phyloP scores from a whole-genome alignment of 1,140 invertebrate species.

The Coenobita brevimanus region DNA sequence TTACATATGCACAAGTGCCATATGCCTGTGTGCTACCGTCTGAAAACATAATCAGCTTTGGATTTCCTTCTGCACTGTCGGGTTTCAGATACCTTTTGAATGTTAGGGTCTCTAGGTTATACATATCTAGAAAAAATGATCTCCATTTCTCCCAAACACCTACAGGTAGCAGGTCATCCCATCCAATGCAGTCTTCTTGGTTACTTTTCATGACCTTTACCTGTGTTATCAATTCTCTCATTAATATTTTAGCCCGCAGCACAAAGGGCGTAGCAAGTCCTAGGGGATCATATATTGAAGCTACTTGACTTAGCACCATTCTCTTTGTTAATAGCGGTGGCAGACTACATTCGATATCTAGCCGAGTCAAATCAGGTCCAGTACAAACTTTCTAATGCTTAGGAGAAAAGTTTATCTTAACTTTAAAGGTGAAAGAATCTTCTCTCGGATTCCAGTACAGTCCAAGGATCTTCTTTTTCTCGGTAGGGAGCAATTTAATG shows the following conservation, averaged over 20 bases:
- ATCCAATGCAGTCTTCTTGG: no score
- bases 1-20: conserved; percentile 5
- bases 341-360: neutral
- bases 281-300: conserved; percentile 5
- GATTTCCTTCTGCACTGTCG: neutral
- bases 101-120: neutral
- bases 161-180: neutral
- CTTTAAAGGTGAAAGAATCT: neutral
- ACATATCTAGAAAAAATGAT: conserved; percentile 5
- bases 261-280: neutral
- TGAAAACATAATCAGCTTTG: neutral
- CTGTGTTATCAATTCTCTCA: neutral
- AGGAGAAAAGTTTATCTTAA: conserved; percentile 13
- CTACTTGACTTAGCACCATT: neutral
- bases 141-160: neutral
- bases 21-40: conserved; percentile 9
- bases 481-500: neutral
- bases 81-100: conserved; percentile 3
- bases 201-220: no score
- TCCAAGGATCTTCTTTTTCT: neutral
- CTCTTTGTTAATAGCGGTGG: conserved; percentile 1
- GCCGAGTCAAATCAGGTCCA: neutral
- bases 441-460: neutral
- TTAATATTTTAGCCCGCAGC: conserved; percentile 3
- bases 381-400: neutral